Conservation (phyloP, 2,888 invertebrate genomes). For the Eristalinus sepulchralis region DNA sequence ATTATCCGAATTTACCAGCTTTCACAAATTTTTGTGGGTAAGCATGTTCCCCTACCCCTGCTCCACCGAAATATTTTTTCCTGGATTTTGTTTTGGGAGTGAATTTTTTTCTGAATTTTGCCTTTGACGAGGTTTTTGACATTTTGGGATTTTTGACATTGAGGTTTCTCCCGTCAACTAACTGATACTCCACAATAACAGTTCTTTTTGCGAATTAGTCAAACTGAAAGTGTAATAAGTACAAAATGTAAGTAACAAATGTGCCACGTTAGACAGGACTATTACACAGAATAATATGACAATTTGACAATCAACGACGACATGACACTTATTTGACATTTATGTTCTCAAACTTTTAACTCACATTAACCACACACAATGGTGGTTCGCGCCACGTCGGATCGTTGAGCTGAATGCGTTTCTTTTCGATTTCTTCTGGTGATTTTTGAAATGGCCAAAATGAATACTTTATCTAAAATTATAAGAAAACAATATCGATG, state of each 20-base stretch:
- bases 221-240: background rate
- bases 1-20: too few species aligned
- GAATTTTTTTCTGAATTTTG: too few species aligned
- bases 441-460: conserved; percentile 85
- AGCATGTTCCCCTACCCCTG: too few species aligned
- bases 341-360: conserved; percentile 75
- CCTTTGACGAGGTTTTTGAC: too few species aligned
- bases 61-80: too few species aligned
- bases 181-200: background rate
- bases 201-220: background rate
- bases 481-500: conserved; percentile 70
- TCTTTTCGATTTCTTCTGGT: conserved; percentile 83
- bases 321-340: conserved; percentile 15
- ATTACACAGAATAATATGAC: background rate
- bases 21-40: too few species aligned
- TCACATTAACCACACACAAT: conserved; percentile 87
- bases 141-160: too few species aligned
- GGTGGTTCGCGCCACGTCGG: conserved; percentile 85
- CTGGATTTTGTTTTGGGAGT: too few species aligned
- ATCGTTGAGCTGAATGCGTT: conserved; percentile 83
- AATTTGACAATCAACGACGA: conserved; percentile 29
- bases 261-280: background rate
- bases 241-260: background rate
- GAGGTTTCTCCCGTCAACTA: too few species aligned
- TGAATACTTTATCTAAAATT: conserved; percentile 85